Evolutionary conservation across 1,140 invertebrate species (phyloP).

Genomic region (Drosophila kanapiae): DNA sequence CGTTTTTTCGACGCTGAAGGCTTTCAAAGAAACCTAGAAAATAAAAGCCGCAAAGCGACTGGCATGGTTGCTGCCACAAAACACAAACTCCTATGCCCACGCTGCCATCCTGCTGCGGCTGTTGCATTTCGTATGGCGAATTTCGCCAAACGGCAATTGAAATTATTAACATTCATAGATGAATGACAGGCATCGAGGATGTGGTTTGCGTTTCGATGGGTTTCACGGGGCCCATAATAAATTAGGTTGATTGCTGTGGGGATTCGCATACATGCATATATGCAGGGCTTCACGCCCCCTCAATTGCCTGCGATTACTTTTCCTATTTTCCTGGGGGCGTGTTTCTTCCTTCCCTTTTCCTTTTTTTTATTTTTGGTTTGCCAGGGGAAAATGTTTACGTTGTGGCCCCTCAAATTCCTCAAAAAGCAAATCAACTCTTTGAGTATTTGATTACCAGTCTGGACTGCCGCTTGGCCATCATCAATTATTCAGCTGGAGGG

Average conservation of each 20-base stretch:
- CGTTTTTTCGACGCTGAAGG: slow-evolving; percentile 17
- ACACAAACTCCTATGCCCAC: not conserved
- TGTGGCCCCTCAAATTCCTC: slow-evolving; percentile 46
- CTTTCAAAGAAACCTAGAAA: slow-evolving; percentile 46
- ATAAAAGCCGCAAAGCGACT: slow-evolving; percentile 40
- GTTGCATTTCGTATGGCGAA: slow-evolving; percentile 32
- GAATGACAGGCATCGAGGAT: slow-evolving; percentile 44
- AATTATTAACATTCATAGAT: slow-evolving; percentile 63
- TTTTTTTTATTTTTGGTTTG: not conserved
- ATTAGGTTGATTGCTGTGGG: slow-evolving; percentile 78
- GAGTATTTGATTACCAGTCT: slow-evolving; percentile 67
- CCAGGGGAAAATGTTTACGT: slow-evolving; percentile 49
- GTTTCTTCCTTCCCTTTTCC: not conserved
- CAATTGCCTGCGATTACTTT: slow-evolving; percentile 5
- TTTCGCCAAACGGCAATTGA: slow-evolving; percentile 34
- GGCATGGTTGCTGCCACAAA: slow-evolving; percentile 27
- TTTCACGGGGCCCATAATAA: slow-evolving; percentile 54
- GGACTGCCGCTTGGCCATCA: slow-evolving; percentile 53
- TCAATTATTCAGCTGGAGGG: slow-evolving; percentile 65
- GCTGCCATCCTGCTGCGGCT: slow-evolving; percentile 14
- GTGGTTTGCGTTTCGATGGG: slow-evolving; percentile 15
- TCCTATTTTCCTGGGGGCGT: slow-evolving; percentile 6
- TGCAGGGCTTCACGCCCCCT: slow-evolving; percentile 15
- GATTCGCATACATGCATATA: slow-evolving; percentile 23
- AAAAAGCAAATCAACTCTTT: slow-evolving; percentile 72